These are phyloP conservation scores for Ophthalmolycus amberensis DNA, from an alignment of 2,113 vertebrate species.

Conservation along the genomic window DNA sequence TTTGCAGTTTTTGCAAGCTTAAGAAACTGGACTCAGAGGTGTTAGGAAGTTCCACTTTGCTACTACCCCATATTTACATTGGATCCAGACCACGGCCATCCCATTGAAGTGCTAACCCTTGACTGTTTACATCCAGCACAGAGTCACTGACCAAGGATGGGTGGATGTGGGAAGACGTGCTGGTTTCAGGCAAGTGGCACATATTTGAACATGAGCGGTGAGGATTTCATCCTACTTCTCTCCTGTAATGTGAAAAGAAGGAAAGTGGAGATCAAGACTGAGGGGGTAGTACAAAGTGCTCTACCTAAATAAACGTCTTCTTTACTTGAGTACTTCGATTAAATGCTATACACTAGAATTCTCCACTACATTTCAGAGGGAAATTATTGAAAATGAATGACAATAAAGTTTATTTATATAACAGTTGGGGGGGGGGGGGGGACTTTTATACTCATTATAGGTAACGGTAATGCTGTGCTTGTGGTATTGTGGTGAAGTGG, in stretches of 20 bases:
- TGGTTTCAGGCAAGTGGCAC: slow-evolving; percentile 38
- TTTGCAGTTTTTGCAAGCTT: background rate
- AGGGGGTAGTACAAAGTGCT: background rate
- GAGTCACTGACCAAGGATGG: background rate
- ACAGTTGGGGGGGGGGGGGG: background rate
- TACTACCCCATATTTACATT: background rate
- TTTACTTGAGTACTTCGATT: background rate
- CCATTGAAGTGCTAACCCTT: slow-evolving; percentile 9
- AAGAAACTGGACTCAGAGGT: background rate
- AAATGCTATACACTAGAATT: background rate
- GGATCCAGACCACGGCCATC: background rate
- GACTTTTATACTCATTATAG: too few relatives aligned
- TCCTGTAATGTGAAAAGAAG: slow-evolving; percentile 10
- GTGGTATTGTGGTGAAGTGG: background rate
- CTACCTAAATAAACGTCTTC: background rate
- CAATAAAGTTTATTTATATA: background rate
- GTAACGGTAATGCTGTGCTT: background rate
- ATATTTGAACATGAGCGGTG: slow-evolving; percentile 31
- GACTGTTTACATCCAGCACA: background rate
- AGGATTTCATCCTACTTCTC: slow-evolving; percentile 33
- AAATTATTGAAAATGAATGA: background rate
- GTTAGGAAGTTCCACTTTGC: background rate
- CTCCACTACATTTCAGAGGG: background rate
- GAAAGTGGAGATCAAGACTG: background rate
- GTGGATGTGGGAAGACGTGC: slow-evolving; percentile 1